Evolutionary conservation across 1,140 invertebrate species (phyloP).

Genomic region (Dryas iulia): DNA sequence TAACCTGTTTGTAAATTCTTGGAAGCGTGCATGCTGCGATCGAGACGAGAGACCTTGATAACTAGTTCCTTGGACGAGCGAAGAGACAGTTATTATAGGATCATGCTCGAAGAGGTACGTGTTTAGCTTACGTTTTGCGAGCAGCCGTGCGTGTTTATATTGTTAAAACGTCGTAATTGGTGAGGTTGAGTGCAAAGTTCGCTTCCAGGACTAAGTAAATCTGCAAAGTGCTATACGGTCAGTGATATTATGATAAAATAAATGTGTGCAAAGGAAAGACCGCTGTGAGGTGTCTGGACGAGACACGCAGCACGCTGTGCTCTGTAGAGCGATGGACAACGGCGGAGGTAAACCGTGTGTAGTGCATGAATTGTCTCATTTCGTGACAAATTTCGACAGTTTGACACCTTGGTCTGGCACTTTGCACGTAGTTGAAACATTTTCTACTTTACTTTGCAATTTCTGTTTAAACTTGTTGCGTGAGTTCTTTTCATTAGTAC

Average conservation of each 20-base stretch:
- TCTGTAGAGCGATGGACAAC: constrained; percentile 68
- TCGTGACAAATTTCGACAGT: constrained; percentile 39
- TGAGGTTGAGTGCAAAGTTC: constrained; percentile 65
- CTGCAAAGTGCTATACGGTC: constrained; percentile 53
- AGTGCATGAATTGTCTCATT: constrained; percentile 59
- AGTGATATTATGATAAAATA: constrained; percentile 66
- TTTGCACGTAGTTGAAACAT: constrained; percentile 51
- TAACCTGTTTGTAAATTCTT: constrained; percentile 72
- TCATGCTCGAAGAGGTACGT: constrained; percentile 80
- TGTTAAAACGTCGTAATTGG: constrained; percentile 40
- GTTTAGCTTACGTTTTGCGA: constrained; percentile 70
- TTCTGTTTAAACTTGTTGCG: constrained; percentile 9
- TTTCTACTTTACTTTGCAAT: constrained; percentile 11
- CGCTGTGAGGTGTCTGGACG: constrained; percentile 60
- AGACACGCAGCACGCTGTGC: constrained; percentile 27
- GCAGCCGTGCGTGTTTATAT: constrained; percentile 54
- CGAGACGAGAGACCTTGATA: constrained; percentile 80
- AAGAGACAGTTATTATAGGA: constrained; percentile 79
- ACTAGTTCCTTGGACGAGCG: constrained; percentile 78
- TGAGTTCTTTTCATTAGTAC: constrained; percentile 31
- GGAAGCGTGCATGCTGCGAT: constrained; percentile 68
- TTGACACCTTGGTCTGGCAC: constrained; percentile 56
- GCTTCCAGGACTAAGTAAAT: constrained; percentile 41
- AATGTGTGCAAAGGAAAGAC: constrained; percentile 63
- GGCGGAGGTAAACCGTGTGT: constrained; percentile 71